These are phyloP conservation scores for Bactericera cockerelli DNA, from an alignment of 1,140 invertebrate genomes.

Conservation along the genomic window DNA sequence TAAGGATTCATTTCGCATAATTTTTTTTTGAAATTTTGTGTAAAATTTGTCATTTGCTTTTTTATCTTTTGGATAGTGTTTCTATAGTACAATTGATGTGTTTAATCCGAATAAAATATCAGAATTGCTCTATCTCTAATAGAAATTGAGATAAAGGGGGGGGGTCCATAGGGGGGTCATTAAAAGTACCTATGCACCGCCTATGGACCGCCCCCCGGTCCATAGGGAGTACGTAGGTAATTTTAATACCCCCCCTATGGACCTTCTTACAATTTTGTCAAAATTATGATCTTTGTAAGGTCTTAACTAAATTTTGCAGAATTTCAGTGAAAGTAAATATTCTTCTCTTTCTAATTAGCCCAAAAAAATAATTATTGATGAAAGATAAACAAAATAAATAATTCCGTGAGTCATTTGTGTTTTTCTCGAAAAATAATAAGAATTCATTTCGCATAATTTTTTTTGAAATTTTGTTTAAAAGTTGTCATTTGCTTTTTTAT, in stretches of 20 bases:
- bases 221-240: too few relatives aligned
- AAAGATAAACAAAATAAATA: background rate
- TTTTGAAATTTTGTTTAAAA: background rate
- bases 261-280: background rate
- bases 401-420: background rate
- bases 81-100: background rate
- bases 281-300: background rate
- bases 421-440: background rate
- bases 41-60: too few relatives aligned
- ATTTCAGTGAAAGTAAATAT: background rate
- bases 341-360: background rate
- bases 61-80: too few relatives aligned
- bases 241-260: too few relatives aligned
- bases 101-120: background rate
- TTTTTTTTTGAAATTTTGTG: background rate
- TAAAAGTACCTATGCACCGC: too few relatives aligned
- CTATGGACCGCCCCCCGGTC: too few relatives aligned
- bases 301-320: background rate
- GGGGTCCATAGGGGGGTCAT: too few relatives aligned
- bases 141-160: background rate
- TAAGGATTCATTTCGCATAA: background rate
- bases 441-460: background rate
- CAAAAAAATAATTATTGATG: background rate
- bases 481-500: background rate
- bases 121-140: background rate